phyloP scores from a whole-genome alignment of 2,113 vertebrate genomes.

The Herpetotheres cachinnans region DNA sequence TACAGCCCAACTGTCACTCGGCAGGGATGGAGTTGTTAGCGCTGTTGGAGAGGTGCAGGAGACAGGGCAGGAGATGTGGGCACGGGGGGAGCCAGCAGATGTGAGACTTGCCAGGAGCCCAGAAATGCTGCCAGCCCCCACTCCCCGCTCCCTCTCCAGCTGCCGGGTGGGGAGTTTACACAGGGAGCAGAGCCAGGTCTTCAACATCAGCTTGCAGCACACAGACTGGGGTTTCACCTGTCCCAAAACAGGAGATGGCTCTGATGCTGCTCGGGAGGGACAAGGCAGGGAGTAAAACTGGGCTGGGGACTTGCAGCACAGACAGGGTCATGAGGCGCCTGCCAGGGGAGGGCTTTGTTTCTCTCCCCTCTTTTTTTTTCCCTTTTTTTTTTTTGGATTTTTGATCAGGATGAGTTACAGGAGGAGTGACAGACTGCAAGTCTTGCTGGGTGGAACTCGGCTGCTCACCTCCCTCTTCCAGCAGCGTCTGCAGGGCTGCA shows the following conservation, averaged over 20 bases:
- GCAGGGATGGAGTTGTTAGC: neutral
- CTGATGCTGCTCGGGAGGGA: rapidly evolving
- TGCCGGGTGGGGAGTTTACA: rapidly evolving
- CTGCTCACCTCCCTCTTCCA: neutral
- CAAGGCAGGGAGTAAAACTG: neutral
- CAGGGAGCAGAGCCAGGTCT: neutral
- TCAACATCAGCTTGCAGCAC: neutral
- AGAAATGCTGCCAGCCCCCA: neutral
- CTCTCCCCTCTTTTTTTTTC: neutral
- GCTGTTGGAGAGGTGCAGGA: neutral
- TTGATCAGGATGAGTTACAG: neutral
- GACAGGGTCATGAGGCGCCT: neutral
- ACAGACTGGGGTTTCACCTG: neutral
- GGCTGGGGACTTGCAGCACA: neutral
- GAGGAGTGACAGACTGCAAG: neutral
- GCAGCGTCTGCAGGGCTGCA: neutral
- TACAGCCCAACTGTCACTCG: neutral
- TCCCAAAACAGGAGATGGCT: neutral
- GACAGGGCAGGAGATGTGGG: neutral
- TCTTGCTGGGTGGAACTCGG: rapidly evolving
- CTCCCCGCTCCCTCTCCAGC: neutral
- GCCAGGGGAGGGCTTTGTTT: neutral
- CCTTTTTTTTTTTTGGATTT: neutral
- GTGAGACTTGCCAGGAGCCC: neutral
- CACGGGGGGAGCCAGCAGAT: neutral